Evolutionary conservation across 2,797 vertebrate species (phyloP).

Genomic region (Pygocentrus nattereri): DNA sequence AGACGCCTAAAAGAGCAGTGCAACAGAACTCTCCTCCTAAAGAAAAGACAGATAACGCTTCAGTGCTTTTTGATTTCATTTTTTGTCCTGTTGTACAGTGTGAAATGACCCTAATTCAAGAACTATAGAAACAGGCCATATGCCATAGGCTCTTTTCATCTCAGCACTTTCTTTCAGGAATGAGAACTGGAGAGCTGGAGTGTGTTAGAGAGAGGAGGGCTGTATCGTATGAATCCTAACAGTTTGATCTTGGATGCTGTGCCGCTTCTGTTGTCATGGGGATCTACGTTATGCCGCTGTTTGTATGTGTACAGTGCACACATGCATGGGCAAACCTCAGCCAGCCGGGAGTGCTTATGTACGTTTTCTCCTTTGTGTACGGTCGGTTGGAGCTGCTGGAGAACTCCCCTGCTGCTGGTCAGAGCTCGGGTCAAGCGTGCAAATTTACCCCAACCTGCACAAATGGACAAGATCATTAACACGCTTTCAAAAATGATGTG

Average conservation of each 20-base stretch:
- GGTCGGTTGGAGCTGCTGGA: conserved; percentile 95
- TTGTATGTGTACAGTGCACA: not conserved
- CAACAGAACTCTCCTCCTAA: not conserved
- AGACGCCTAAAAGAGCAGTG: not conserved
- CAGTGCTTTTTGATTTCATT: not conserved
- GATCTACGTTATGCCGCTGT: not conserved
- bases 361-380: conserved; percentile 98
- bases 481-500: too few relatives aligned
- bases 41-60: not conserved
- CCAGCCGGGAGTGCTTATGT: conserved; percentile 96
- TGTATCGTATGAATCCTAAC: not conserved
- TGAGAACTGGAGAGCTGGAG: not conserved
- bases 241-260: conserved; percentile 34
- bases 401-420: conserved; percentile 95
- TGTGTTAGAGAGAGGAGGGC: not conserved
- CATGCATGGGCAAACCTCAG: conserved; percentile 84
- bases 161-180: not conserved
- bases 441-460: conserved; percentile 96
- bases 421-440: conserved; percentile 96
- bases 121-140: not conserved
- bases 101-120: not conserved
- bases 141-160: not conserved
- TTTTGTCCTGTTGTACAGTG: not conserved
- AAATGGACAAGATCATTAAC: conserved; percentile 12
- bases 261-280: not conserved